phyloP scores from a whole-genome alignment of 1,140 invertebrate species.

The Drosophila prosaltans region DNA sequence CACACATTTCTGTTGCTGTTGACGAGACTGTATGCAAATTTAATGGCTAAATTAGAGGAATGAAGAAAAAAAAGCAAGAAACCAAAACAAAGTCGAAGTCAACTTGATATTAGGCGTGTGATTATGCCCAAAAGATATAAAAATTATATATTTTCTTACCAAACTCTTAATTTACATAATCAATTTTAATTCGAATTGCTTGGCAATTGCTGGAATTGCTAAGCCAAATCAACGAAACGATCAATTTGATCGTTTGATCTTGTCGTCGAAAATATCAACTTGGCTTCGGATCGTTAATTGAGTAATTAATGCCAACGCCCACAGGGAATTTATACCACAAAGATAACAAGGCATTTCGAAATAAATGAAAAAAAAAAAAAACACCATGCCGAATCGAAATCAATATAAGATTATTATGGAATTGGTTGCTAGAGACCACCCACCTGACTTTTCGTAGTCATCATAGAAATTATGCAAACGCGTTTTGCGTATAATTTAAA shows the following conservation, averaged over 20 bases:
- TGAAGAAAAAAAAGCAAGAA: conserved; percentile 31
- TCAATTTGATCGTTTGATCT: conserved; percentile 8
- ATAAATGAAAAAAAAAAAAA: neutral
- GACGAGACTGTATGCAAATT: conserved; percentile 70
- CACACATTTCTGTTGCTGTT: conserved; percentile 20
- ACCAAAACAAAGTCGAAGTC: conserved; percentile 21
- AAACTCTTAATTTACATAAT: conserved; percentile 66
- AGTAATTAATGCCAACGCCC: conserved; percentile 78
- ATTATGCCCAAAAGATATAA: conserved; percentile 66
- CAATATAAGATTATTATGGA: neutral
- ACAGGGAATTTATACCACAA: conserved; percentile 40
- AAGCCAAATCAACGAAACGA: neutral
- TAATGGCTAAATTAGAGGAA: conserved; percentile 80
- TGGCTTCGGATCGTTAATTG: conserved; percentile 59
- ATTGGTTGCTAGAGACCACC: conserved; percentile 48
- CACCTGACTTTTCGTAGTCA: conserved; percentile 38
- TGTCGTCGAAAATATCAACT: neutral
- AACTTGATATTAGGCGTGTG: conserved; percentile 59
- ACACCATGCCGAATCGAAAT: neutral
- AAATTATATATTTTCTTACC: conserved; percentile 20
- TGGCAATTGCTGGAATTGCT: conserved; percentile 63
- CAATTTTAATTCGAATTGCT: conserved; percentile 65
- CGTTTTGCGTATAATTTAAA: conserved; percentile 69
- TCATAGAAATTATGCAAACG: conserved; percentile 47
- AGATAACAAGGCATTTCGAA: conserved; percentile 12